phyloP scores from a whole-genome alignment of 2,888 invertebrate species.

The Microdon myrmicae region DNA sequence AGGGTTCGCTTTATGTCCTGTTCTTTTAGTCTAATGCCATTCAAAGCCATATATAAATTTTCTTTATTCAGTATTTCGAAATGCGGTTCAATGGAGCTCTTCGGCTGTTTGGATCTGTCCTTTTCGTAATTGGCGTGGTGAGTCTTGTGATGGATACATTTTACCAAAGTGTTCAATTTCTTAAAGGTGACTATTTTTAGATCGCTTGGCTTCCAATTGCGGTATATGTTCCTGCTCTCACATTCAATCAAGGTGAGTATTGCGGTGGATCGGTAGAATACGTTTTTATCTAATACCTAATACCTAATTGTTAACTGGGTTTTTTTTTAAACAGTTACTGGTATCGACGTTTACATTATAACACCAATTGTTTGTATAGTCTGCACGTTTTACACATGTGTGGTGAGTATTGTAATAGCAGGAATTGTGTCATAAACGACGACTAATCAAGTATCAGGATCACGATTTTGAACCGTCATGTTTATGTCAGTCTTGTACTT shows the following conservation, averaged over 20 bases:
- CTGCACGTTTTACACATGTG: constrained; percentile 91
- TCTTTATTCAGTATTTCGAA: constrained; percentile 74
- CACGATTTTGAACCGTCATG: not conserved
- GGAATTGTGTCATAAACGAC: not conserved
- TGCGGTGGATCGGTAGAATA: not conserved
- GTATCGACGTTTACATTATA: constrained; percentile 82
- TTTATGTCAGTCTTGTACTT: not conserved
- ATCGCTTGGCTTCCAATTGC: constrained; percentile 63
- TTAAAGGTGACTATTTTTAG: constrained; percentile 40
- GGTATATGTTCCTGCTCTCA: constrained; percentile 80
- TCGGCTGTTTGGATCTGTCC: constrained; percentile 75
- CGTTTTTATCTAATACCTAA: not conserved
- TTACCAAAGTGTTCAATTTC: not conserved
- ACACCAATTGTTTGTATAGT: constrained; percentile 81
- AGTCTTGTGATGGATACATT: constrained; percentile 66
- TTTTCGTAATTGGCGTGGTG: constrained; percentile 77
- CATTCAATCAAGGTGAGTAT: constrained; percentile 81
- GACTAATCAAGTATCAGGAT: no score
- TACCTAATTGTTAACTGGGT: not conserved
- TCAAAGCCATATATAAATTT: not conserved
- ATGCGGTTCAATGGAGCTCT: constrained; percentile 76
- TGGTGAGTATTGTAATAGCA: constrained; percentile 76
- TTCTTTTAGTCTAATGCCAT: no score
- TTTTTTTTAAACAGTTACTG: constrained; percentile 64
- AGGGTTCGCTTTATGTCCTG: no score